These are phyloP conservation scores for Pseudolaguvia tuberculata DNA, from an alignment of 2,113 vertebrate genomes.

Conservation along the genomic window DNA sequence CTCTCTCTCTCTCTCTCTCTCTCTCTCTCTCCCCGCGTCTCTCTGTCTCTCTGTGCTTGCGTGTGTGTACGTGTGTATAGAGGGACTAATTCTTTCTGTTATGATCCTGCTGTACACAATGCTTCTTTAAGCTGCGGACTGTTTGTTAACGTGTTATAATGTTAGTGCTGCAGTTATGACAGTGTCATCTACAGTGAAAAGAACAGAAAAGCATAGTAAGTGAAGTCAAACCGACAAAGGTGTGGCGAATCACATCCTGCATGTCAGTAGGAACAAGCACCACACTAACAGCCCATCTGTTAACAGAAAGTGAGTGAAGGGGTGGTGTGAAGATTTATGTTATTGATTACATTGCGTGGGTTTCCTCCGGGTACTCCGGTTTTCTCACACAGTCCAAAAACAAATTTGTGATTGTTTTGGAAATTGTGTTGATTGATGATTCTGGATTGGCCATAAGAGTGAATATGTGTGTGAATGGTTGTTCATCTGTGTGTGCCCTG, in stretches of 20 bases:
- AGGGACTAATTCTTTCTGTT: background rate
- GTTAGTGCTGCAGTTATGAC: constrained; percentile 26
- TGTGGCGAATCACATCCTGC: constrained; percentile 38
- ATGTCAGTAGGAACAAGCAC: constrained; percentile 41
- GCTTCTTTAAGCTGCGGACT: constrained; percentile 23
- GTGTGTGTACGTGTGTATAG: background rate
- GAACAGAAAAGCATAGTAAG: constrained; percentile 19
- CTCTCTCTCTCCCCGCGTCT: too few species aligned
- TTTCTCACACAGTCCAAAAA: too few species aligned
- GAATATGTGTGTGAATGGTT: too few species aligned
- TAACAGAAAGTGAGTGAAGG: constrained; percentile 27
- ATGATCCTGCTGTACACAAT: constrained; percentile 2
- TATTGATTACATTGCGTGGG: constrained; percentile 26
- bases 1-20: too few species aligned
- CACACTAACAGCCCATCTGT: constrained; percentile 39
- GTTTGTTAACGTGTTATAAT: constrained; percentile 35
- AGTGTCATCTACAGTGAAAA: constrained; percentile 16
- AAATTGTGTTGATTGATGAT: too few species aligned
- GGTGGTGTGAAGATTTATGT: constrained; percentile 5
- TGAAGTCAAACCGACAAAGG: constrained; percentile 34
- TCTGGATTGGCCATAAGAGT: too few species aligned
- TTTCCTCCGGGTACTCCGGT: too few species aligned
- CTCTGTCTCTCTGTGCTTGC: background rate
- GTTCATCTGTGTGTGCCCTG: too few species aligned
- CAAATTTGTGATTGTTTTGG: too few species aligned